Evolutionary conservation across 2,888 invertebrate genomes (phyloP).

Genomic region (Latheticus oryzae): DNA sequence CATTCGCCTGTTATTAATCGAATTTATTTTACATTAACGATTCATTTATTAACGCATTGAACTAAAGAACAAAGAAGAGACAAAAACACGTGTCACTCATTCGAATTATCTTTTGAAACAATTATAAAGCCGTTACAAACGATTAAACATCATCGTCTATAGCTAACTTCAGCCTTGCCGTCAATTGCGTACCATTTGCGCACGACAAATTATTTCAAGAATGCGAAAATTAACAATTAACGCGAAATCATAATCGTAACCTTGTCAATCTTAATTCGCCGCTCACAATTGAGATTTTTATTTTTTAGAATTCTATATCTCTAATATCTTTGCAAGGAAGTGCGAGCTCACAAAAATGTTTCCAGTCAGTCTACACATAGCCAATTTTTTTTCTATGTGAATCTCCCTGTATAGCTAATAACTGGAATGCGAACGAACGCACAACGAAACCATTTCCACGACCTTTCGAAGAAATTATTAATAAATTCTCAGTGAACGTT

Average conservation of each 20-base stretch:
- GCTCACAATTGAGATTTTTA: constrained; percentile 13
- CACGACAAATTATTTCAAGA: constrained; percentile 17
- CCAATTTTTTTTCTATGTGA: constrained; percentile 10
- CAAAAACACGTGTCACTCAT: constrained; percentile 12
- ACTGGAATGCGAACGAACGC: neutral
- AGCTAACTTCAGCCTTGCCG: constrained; percentile 13
- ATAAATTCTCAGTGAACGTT: constrained; percentile 9
- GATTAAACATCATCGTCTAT: constrained; percentile 20
- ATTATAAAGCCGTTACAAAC: constrained; percentile 26
- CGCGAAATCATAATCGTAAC: constrained; percentile 16
- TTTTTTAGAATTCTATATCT: too few relatives aligned
- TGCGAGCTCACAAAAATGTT: too few relatives aligned
- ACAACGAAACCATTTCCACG: constrained; percentile 11
- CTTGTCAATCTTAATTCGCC: constrained; percentile 25
- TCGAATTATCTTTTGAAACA: constrained; percentile 23
- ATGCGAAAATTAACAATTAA: constrained; percentile 24
- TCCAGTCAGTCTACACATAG: too few relatives aligned
- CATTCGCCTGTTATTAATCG: too few relatives aligned
- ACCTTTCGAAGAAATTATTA: constrained; percentile 22
- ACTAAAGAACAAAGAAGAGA: constrained; percentile 19
- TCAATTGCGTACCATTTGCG: constrained; percentile 20
- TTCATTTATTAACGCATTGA: too few relatives aligned
- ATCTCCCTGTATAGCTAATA: too few relatives aligned
- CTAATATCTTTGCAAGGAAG: too few relatives aligned
- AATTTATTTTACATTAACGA: too few relatives aligned